A percentile compares a stretch with the other conserved stretches of the same genome.
phyloP scores from a whole-genome alignment of 2,113 vertebrate species.

The Hiodon alosoides region DNA sequence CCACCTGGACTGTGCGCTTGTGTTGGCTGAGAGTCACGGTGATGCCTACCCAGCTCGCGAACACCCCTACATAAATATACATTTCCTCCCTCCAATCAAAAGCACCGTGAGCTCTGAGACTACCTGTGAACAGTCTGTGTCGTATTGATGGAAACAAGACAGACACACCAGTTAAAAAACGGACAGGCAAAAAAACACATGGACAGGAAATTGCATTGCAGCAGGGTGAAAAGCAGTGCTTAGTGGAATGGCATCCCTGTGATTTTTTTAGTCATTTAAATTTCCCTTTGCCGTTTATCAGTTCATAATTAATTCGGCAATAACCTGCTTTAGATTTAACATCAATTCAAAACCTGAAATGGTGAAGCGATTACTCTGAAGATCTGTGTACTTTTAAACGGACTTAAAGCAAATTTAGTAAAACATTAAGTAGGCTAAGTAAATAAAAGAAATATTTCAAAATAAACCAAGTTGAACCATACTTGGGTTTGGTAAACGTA shows the following conservation, averaged over 20 bases:
- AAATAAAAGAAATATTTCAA: too few species aligned
- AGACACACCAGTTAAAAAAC: constrained; percentile 39
- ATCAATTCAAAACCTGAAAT: too few species aligned
- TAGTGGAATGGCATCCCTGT: constrained; percentile 1
- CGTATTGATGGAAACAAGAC: constrained; percentile 42
- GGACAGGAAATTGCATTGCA: constrained; percentile 10
- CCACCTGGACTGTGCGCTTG: constrained; percentile 21
- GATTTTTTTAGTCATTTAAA: too few species aligned
- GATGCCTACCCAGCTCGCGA: constrained; percentile 12
- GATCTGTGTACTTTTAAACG: too few species aligned
- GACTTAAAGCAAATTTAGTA: too few species aligned
- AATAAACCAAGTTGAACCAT: too few species aligned
- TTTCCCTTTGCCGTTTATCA: too few species aligned
- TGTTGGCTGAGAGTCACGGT: constrained; percentile 13
- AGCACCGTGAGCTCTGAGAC: constrained; percentile 9
- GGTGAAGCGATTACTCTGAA: too few species aligned
- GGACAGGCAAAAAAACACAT: constrained; percentile 20
- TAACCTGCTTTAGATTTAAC: too few species aligned
- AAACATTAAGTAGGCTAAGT: too few species aligned
- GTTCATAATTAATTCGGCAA: too few species aligned
- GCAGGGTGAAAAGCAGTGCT: constrained; percentile 8
- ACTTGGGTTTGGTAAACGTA: too few species aligned
- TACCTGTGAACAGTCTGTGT: constrained; percentile 35
- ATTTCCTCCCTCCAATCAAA: constrained; percentile 10
- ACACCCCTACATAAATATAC: constrained; percentile 1